phyloP scores from a whole-genome alignment of 92 coral and sea anemone species.

The Palythoa grandis region DNA sequence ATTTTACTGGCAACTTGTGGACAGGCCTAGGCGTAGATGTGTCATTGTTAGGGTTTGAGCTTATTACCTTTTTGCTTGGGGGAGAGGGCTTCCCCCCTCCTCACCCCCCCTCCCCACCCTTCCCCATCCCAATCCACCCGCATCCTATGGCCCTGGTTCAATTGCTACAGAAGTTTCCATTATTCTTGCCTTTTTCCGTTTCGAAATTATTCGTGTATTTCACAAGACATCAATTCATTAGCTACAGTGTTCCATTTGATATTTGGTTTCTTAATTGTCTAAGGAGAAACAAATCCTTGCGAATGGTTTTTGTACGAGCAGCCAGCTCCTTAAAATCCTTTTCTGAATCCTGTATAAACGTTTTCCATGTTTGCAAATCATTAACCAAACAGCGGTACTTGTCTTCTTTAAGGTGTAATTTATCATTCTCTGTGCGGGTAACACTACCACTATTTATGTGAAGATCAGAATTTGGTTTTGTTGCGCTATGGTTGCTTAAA shows the following conservation, averaged over 20 bases:
- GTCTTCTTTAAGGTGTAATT: not conserved
- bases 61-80: too few relatives aligned
- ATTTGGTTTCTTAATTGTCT: not conserved
- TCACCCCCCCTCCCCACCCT: too few relatives aligned
- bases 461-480: not conserved
- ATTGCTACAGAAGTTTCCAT: too few relatives aligned
- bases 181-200: too few relatives aligned
- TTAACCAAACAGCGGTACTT: not conserved
- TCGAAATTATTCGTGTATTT: not conserved
- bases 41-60: too few relatives aligned
- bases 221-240: not conserved
- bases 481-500: too few relatives aligned
- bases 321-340: slow-evolving; percentile 9
- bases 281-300: not conserved
- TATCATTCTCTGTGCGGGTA: not conserved
- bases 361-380: slow-evolving; percentile 10
- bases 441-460: not conserved
- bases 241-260: not conserved
- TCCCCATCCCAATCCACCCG: too few relatives aligned
- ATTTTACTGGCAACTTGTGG: too few relatives aligned
- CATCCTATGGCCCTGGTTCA: too few relatives aligned
- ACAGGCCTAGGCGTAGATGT: too few relatives aligned
- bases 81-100: too few relatives aligned
- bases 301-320: slow-evolving; percentile 1
- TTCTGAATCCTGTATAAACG: slow-evolving; percentile 1